Conservation (phyloP, 2,888 invertebrate genomes). For the Scaptomyza parva region DNA sequence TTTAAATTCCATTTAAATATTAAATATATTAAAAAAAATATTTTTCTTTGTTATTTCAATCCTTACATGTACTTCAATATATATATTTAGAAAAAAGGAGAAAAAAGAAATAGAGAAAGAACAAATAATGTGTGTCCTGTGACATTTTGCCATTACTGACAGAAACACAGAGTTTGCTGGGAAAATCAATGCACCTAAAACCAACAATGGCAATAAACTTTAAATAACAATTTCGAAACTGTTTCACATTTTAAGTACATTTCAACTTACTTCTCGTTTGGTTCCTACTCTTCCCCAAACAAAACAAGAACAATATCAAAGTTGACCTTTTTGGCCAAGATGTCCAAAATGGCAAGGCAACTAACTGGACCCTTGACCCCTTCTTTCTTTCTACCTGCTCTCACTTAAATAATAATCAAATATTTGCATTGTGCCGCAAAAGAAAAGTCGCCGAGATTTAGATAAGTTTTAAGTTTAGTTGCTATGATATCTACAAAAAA, state of each 20-base stretch:
- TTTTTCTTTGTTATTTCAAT: too few species aligned
- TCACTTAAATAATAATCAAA: conserved; percentile 11
- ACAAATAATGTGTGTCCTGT: neutral
- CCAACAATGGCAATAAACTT: conserved; percentile 33
- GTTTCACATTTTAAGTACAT: conserved; percentile 52
- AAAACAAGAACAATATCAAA: neutral
- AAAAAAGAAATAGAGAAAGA: neutral
- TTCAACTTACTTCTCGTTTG: conserved; percentile 14
- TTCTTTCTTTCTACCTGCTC: neutral
- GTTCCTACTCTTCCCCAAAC: too few species aligned
- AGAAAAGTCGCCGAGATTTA: conserved; percentile 26
- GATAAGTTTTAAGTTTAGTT: conserved; percentile 56
- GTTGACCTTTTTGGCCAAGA: conserved; percentile 48
- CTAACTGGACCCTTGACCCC: conserved; percentile 30
- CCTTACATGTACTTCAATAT: conserved; percentile 9
- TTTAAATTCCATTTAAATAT: too few species aligned
- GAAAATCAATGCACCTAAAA: conserved; percentile 16
- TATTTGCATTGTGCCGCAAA: neutral
- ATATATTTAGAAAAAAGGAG: too few species aligned
- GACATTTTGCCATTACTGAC: conserved; percentile 6
- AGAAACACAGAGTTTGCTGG: neutral
- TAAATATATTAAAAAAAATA: too few species aligned
- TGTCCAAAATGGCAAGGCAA: conserved; percentile 21
- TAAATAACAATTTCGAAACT: conserved; percentile 43
- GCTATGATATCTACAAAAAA: conserved; percentile 27